Conservation (phyloP, 2,888 invertebrate genomes). For the Bombylius major region DNA sequence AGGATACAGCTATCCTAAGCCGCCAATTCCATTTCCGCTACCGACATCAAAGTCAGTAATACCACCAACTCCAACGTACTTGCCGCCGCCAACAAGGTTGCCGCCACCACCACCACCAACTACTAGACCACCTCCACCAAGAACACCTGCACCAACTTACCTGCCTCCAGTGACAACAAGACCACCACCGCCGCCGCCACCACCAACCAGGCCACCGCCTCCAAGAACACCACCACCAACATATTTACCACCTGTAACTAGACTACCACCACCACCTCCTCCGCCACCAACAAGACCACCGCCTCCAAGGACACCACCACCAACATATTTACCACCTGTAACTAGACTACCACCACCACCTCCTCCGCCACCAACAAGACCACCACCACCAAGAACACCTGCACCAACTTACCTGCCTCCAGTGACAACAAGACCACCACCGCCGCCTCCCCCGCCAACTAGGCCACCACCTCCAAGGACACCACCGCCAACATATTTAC, state of each 20-base stretch:
- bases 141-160: constrained; percentile 8
- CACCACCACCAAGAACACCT: constrained; percentile 9
- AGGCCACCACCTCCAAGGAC: neutral
- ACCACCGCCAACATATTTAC: neutral
- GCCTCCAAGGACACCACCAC: constrained; percentile 5
- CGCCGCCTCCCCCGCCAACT: neutral
- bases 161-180: neutral
- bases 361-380: neutral
- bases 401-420: constrained; percentile 13
- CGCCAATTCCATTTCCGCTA: neutral
- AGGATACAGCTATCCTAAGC: neutral
- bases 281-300: constrained; percentile 1
- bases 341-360: neutral
- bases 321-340: constrained; percentile 1
- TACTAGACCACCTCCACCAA: neutral
- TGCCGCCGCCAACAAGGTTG: neutral
- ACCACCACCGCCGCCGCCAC: neutral
- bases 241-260: neutral
- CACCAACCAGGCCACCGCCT: neutral
- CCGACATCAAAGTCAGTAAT: neutral
- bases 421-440: constrained; percentile 8
- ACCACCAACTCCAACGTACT: neutral
- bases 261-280: constrained; percentile 9
- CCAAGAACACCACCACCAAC: neutral
- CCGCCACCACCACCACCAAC: neutral